phyloP scores from a whole-genome alignment of 2,888 invertebrate species.

The Eupithecia abbreviata region DNA sequence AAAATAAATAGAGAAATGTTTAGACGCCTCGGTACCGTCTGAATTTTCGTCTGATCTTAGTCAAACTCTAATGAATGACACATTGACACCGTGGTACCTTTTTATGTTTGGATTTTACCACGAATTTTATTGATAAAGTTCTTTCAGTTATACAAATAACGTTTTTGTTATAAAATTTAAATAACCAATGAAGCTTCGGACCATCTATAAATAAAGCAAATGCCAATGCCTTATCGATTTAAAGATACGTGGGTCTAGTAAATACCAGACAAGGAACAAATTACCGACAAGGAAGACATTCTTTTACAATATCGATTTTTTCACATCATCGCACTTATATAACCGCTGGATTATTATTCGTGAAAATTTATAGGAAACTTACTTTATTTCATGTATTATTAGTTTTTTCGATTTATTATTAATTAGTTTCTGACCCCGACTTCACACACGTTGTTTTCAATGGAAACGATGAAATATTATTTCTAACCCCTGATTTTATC shows the following conservation, averaged over 20 bases:
- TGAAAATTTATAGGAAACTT: constrained; percentile 16
- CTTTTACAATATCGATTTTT: constrained; percentile 23
- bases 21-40: not conserved
- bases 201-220: constrained; percentile 1
- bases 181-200: not conserved
- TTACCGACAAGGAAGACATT: not conserved
- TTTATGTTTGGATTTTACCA: not conserved
- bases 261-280: constrained; percentile 3
- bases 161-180: not conserved
- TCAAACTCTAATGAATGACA: not conserved
- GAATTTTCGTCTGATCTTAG: not conserved
- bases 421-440: too few species aligned
- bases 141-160: not conserved
- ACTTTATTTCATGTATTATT: too few species aligned
- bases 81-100: too few species aligned
- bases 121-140: not conserved
- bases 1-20: too few species aligned
- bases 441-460: too few species aligned
- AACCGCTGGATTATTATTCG: constrained; percentile 28
- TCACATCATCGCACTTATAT: constrained; percentile 23
- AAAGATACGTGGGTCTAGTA: not conserved
- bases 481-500: too few species aligned
- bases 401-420: too few species aligned
- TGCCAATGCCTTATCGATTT: constrained; percentile 15
- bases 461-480: too few species aligned